A percentile compares a stretch with the other conserved stretches of the same genome.
phyloP scores from a whole-genome alignment of 2,113 vertebrate genomes.

The Proterorhinus semilunaris region DNA sequence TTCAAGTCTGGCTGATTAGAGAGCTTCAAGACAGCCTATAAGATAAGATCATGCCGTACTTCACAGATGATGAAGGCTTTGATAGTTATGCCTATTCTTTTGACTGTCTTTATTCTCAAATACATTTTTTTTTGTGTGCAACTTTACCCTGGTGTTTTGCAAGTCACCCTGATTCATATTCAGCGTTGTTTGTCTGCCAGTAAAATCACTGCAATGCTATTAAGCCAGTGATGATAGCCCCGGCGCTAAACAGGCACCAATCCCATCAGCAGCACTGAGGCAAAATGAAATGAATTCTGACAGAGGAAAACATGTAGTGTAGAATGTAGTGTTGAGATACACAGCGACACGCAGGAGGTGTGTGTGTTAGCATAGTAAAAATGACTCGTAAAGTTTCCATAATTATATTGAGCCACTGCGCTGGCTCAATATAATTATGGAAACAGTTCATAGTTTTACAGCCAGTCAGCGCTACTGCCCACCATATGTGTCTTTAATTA shows the following conservation, averaged over 20 bases:
- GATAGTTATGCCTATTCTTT: neutral
- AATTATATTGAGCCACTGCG: slow-evolving; percentile 7
- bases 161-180: slow-evolving; percentile 55
- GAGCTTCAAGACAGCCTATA: slow-evolving; percentile 1
- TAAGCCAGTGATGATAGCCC: slow-evolving; percentile 52
- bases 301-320: slow-evolving; percentile 20
- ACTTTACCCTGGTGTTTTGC: slow-evolving; percentile 19
- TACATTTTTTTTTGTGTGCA: slow-evolving; percentile 12
- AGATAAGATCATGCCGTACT: neutral
- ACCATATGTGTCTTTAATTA: slow-evolving; percentile 76
- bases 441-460: slow-evolving; percentile 69
- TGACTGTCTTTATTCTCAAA: neutral
- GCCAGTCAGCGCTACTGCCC: slow-evolving; percentile 53
- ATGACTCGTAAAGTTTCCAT: slow-evolving; percentile 56
- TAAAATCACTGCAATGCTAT: slow-evolving; percentile 54
- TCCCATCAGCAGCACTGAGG: slow-evolving; percentile 47
- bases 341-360: slow-evolving; percentile 14
- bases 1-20: neutral
- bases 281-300: slow-evolving; percentile 50
- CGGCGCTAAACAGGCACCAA: slow-evolving; percentile 48
- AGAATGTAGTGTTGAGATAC: slow-evolving; percentile 8
- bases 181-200: slow-evolving; percentile 45
- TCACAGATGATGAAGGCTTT: neutral
- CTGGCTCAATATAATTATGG: slow-evolving; percentile 64
- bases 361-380: slow-evolving; percentile 36